Base-by-base conservation (phyloP, 2,797 vertebrate genomes). In the Crocidura indochinensis region DNA sequence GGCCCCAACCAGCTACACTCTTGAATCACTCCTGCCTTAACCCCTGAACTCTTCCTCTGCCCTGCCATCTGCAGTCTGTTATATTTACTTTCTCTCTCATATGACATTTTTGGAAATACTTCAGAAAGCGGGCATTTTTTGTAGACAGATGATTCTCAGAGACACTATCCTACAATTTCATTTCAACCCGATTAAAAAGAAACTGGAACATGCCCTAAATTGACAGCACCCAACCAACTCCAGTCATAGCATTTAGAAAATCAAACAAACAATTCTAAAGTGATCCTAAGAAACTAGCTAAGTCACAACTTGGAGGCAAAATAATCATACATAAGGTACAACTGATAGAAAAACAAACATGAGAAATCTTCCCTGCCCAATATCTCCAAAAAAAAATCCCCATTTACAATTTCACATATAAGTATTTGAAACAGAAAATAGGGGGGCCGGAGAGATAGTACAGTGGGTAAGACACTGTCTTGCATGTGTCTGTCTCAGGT, bases 291-390 rank as follows among this genome's bases (percentile, higher is more conserved):
- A 91, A 89, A 72, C 22, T 76, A 76, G 0, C 46, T 11, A 75
- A 84, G 47, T 84, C 24, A 31, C 68, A 80, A 27, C 8, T 53
- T 76, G 56, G 19, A 20, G 19, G 53, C 4, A 78, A 79, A 88
- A 67, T 9, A 75, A 71, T 10, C 8, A 51, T 27, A 73, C 17
- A 71, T 51, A 64, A 76, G 10, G 38, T 44, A 65, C 64, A 81
- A 79, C 0, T 51, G 56, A 60, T 20, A 73, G 10, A 83, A 75
- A 91, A 46, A 65, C 49, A 19, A 90, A 92, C 90, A 87, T n/a
- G 17, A 92, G n/a, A 47, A 84, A 78, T 31, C 11, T 1, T 19
- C 53, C 8, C 51, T 51, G 14, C 53, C 11, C 53, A 56, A 14
- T 5, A 14, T 15, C 56, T 6, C 56, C 56, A 7, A 17, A 56